phyloP scores from a whole-genome alignment of 2,888 invertebrate species.

The Drosophila acutilabella region DNA sequence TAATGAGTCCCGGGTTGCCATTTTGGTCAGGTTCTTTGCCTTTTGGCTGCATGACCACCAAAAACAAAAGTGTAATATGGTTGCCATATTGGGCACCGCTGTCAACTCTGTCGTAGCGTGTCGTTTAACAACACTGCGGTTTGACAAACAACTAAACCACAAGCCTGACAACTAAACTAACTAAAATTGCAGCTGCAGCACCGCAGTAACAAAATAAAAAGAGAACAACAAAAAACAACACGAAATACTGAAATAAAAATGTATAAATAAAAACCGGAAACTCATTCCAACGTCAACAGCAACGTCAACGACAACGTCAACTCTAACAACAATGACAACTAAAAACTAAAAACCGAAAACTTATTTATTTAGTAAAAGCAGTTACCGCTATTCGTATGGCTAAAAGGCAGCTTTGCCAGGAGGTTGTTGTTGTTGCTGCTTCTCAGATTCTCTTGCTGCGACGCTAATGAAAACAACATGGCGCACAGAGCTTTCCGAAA shows the following conservation, averaged over 20 bases:
- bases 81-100: constrained; percentile 33
- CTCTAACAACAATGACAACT: constrained; percentile 19
- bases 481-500: constrained; percentile 56
- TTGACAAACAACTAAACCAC: constrained; percentile 51
- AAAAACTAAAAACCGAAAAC: constrained; percentile 54
- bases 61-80: constrained; percentile 14
- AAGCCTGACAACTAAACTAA: constrained; percentile 52
- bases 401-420: constrained; percentile 40
- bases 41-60: not conserved
- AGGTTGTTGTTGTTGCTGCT: constrained; percentile 28
- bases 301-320: constrained; percentile 34
- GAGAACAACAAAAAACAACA: constrained; percentile 5
- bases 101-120: constrained; percentile 46
- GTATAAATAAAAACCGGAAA: constrained; percentile 16
- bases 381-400: constrained; percentile 48
- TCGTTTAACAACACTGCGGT: constrained; percentile 45
- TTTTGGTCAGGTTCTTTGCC: not conserved
- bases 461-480: constrained; percentile 77
- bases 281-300: constrained; percentile 18
- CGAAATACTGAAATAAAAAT: not conserved
- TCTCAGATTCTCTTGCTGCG: constrained; percentile 37
- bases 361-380: constrained; percentile 74
- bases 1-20: constrained; percentile 3
- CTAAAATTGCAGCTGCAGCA: constrained; percentile 50
- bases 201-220: not conserved